Percentiles rank a stretch among this genome's conserved stretches.
Evolutionary conservation across 2,888 invertebrate genomes (phyloP).

Genomic region (Heliconius erato): DNA sequence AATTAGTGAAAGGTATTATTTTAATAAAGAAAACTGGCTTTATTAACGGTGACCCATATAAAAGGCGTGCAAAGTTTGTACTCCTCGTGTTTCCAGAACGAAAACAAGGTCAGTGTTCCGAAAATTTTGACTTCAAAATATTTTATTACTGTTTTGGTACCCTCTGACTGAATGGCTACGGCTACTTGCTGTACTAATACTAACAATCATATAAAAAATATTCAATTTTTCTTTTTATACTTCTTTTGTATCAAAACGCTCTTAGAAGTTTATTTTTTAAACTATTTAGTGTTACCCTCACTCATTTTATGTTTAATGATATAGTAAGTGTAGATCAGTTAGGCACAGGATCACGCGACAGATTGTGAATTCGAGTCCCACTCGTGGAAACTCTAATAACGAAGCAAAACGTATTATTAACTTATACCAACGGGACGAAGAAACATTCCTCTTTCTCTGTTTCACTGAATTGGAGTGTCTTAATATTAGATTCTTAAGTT

Average conservation of each 20-base stretch:
- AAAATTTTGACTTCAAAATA: conserved; percentile 21
- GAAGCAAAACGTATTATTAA: neutral
- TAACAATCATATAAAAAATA: no score
- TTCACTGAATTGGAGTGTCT: neutral
- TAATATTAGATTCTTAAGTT: neutral
- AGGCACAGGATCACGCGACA: no score
- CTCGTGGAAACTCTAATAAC: no score
- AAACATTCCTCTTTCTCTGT: no score
- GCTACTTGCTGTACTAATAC: neutral
- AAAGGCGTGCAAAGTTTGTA: conserved; percentile 17
- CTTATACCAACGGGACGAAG: neutral
- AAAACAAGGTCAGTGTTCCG: conserved; percentile 19
- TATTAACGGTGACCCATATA: conserved; percentile 21
- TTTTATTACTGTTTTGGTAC: neutral
- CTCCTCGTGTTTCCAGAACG: conserved; percentile 10
- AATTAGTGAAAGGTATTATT: conserved; percentile 8
- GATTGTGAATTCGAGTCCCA: no score
- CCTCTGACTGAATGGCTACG: neutral
- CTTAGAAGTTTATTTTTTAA: neutral
- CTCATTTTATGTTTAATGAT: neutral
- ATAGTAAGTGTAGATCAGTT: neutral
- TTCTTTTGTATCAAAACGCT: no score
- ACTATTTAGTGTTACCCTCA: no score
- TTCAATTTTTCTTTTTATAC: no score
- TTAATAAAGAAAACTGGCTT: conserved; percentile 13